These are phyloP conservation scores for Eulithis testata DNA, from an alignment of 2,888 invertebrate species.

Conservation along the genomic window DNA sequence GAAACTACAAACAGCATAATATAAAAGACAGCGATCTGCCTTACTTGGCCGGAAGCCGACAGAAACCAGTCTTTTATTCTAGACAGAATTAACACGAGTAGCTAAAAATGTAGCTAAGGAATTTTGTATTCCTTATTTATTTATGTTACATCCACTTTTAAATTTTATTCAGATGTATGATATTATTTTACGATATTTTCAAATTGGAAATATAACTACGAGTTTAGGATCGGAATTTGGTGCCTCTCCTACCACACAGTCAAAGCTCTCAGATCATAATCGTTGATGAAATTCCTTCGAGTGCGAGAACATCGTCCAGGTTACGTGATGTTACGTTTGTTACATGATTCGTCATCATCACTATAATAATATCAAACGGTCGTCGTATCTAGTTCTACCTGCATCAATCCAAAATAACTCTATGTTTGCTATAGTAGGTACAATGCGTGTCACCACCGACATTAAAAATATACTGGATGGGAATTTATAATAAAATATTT, in stretches of 20 bases:
- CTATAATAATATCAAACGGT: not conserved
- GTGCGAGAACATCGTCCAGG: conserved; percentile 61
- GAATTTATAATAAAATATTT: too few species aligned
- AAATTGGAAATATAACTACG: not conserved
- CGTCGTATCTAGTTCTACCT: not conserved
- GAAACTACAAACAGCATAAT: conserved; percentile 66
- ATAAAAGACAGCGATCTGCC: conserved; percentile 59
- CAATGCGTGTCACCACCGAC: too few species aligned
- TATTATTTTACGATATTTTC: too few species aligned
- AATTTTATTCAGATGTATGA: too few species aligned
- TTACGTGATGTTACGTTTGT: conserved; percentile 58
- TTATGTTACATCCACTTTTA: too few species aligned
- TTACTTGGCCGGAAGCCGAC: conserved; percentile 64
- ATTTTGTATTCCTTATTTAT: too few species aligned
- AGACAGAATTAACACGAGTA: too few species aligned
- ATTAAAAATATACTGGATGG: too few species aligned
- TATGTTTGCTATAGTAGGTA: too few species aligned
- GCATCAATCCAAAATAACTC: not conserved
- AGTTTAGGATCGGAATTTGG: not conserved
- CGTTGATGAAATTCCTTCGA: conserved; percentile 64
- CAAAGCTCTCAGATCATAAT: conserved; percentile 54
- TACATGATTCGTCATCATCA: conserved; percentile 20
- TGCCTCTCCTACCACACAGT: not conserved
- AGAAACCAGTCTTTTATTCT: conserved; percentile 30
- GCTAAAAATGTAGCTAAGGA: too few species aligned